Conservation (phyloP, 2,797 vertebrate genomes). For the Gephyroberyx darwinii region DNA sequence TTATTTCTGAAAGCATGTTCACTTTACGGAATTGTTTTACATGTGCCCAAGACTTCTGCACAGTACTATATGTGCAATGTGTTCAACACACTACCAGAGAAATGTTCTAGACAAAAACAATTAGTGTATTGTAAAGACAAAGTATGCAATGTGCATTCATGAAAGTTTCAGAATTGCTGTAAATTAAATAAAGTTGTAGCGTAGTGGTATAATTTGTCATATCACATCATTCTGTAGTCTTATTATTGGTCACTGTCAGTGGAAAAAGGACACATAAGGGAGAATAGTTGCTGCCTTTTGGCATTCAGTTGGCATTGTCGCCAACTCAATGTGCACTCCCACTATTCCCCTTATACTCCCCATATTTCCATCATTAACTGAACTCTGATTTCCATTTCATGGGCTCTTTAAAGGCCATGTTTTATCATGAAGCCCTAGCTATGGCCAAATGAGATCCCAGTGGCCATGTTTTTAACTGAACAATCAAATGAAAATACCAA, state of each 20-base stretch:
- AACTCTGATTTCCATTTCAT: neutral
- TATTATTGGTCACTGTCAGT: conserved; percentile 34
- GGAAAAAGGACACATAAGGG: conserved; percentile 54
- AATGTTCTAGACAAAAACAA: neutral
- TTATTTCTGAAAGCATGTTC: too few species aligned
- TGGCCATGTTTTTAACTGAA: conserved; percentile 9
- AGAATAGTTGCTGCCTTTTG: conserved; percentile 38
- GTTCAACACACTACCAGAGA: too few species aligned
- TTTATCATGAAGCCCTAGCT: conserved; percentile 17
- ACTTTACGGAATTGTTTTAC: too few species aligned
- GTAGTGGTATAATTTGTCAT: conserved; percentile 38
- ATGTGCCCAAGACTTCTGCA: too few species aligned
- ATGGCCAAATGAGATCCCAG: neutral
- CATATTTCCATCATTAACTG: conserved; percentile 9
- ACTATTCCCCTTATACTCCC: conserved; percentile 23
- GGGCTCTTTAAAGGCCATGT: conserved; percentile 11
- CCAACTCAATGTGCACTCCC: conserved; percentile 5
- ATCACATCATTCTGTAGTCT: conserved; percentile 33
- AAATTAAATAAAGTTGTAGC: conserved; percentile 17
- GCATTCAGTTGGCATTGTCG: conserved; percentile 34
- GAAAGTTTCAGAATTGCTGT: conserved; percentile 5
- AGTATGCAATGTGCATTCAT: neutral
- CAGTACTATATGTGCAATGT: too few species aligned
- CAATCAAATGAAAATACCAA: neutral
- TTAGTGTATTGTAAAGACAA: neutral